These are phyloP conservation scores for Aphidius ervi DNA, from an alignment of 1,140 invertebrate species.

Conservation along the genomic window DNA sequence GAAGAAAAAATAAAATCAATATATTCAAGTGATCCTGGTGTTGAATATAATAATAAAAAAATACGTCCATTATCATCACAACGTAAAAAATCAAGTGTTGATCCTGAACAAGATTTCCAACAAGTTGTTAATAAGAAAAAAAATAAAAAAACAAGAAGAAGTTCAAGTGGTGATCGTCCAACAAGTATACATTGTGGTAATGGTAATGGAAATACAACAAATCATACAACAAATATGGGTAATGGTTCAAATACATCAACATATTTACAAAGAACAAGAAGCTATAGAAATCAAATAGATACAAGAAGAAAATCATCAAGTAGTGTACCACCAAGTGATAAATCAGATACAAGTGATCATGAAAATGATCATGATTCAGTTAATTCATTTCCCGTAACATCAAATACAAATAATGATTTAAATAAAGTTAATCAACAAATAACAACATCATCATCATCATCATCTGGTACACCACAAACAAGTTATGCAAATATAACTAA, in stretches of 20 bases:
- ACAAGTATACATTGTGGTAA: slow-evolving; percentile 26
- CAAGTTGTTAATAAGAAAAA: slow-evolving; percentile 71
- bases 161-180: slow-evolving; percentile 47
- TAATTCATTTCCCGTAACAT: slow-evolving; percentile 65
- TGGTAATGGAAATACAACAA: too few relatives aligned
- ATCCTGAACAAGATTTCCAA: slow-evolving; percentile 59
- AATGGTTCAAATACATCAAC: slow-evolving; percentile 27
- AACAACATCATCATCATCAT: slow-evolving; percentile 34
- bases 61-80: slow-evolving; percentile 29
- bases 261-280: slow-evolving; percentile 44
- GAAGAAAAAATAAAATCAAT: slow-evolving; percentile 57
- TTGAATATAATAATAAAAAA: slow-evolving; percentile 39
- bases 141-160: slow-evolving; percentile 60
- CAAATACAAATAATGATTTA: slow-evolving; percentile 49
- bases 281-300: slow-evolving; percentile 44
- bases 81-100: slow-evolving; percentile 45
- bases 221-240: slow-evolving; percentile 27
- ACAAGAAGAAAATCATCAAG: slow-evolving; percentile 49
- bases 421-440: slow-evolving; percentile 31
- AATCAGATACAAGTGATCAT: slow-evolving; percentile 69
- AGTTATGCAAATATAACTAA: slow-evolving; percentile 73
- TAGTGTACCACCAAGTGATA: slow-evolving; percentile 57
- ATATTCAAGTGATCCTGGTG: slow-evolving; percentile 49
- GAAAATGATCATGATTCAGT: slow-evolving; percentile 72
- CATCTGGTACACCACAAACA: slow-evolving; percentile 58